Conservation (phyloP, 2,888 invertebrate genomes). For the Cephalotes varians region DNA sequence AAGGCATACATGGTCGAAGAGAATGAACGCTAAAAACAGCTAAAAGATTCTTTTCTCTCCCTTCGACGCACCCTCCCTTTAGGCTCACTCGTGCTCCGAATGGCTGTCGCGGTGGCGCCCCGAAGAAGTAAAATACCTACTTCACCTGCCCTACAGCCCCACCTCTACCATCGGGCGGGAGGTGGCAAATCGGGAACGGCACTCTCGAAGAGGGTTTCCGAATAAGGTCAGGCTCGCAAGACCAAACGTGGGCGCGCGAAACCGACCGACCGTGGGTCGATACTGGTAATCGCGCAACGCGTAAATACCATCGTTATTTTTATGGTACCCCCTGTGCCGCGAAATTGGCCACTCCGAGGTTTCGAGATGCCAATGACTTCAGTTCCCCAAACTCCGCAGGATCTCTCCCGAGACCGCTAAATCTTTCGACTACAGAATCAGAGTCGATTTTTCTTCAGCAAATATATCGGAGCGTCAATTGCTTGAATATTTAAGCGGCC, state of each 20-base stretch:
- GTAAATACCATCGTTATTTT: constrained; percentile 64
- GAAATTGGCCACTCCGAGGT: not conserved
- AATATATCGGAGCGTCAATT: not conserved
- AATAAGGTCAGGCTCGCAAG: constrained; percentile 84
- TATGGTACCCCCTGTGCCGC: not conserved
- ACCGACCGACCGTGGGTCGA: constrained; percentile 61
- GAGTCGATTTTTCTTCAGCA: not conserved
- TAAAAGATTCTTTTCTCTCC: not conserved
- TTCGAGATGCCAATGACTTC: constrained; percentile 6
- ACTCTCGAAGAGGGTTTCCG: constrained; percentile 84
- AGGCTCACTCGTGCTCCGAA: not conserved
- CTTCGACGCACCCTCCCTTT: constrained; percentile 30
- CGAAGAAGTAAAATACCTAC: constrained; percentile 38
- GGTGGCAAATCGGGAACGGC: constrained; percentile 75
- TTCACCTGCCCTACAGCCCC: constrained; percentile 58
- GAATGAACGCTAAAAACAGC: constrained; percentile 48
- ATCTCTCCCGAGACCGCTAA: not conserved
- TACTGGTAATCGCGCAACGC: constrained; percentile 69
- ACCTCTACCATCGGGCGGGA: constrained; percentile 60
- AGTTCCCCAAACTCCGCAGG: not conserved
- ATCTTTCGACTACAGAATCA: not conserved
- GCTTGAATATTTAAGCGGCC: too few relatives aligned
- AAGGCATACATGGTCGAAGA: not conserved
- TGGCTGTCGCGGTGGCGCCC: constrained; percentile 22
- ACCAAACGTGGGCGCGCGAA: constrained; percentile 78